Percentiles rank a stretch among this genome's conserved stretches.
phyloP scores from a whole-genome alignment of 1,140 invertebrate species.

The Colletes gigas region DNA sequence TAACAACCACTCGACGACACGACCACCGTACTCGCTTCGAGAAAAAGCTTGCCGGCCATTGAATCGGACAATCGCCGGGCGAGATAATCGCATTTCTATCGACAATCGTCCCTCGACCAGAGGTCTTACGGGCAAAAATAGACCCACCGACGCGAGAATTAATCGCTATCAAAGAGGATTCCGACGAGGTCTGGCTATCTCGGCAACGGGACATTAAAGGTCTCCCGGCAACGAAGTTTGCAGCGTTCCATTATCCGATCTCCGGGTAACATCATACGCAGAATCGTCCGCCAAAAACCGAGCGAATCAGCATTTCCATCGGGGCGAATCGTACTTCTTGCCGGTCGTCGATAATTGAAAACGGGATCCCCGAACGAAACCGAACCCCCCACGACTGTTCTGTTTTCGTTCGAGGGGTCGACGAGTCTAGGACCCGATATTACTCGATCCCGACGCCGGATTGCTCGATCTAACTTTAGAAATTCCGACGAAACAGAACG shows the following conservation, averaged over 20 bases:
- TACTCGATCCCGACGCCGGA: neutral
- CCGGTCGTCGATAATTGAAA: conserved; percentile 30
- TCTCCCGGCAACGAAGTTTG: neutral
- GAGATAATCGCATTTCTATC: conserved; percentile 51
- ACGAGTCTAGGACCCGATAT: too few relatives aligned
- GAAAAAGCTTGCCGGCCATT: too few relatives aligned
- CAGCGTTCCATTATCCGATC: conserved; percentile 34
- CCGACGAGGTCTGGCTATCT: conserved; percentile 12
- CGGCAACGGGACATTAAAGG: conserved; percentile 37
- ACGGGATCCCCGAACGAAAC: neutral
- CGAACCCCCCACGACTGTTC: neutral
- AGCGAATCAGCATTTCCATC: conserved; percentile 35
- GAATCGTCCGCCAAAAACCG: conserved; percentile 27
- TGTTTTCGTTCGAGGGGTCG: conserved; percentile 12
- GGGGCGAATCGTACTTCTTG: neutral
- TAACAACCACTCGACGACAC: neutral
- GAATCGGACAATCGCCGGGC: conserved; percentile 18
- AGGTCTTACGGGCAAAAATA: conserved; percentile 21
- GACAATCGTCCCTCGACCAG: conserved; percentile 1
- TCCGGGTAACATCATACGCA: neutral
- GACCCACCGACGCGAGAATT: conserved; percentile 39
- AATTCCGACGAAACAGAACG: neutral
- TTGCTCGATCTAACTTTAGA: neutral
- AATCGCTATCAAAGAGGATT: conserved; percentile 38
- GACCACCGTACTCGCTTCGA: too few relatives aligned